Evolutionary conservation across 2,888 invertebrate species (phyloP).

Genomic region (Autographa pulchrina): DNA sequence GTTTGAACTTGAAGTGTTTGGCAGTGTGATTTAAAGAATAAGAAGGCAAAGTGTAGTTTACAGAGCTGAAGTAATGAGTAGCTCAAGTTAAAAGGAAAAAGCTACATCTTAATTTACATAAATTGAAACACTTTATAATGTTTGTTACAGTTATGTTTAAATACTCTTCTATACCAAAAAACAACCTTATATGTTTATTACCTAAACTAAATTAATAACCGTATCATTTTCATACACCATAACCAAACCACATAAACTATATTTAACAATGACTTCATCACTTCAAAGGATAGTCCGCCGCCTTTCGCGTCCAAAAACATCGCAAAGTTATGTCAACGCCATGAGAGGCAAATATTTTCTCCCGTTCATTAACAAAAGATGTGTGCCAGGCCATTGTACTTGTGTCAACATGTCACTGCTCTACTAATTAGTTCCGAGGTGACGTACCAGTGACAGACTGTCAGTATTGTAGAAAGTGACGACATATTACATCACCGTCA

Average conservation of each 20-base stretch:
- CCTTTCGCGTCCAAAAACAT: slow-evolving; percentile 23
- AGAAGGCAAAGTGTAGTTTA: too few species aligned
- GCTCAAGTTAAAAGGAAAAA: too few species aligned
- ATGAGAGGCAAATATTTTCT: slow-evolving; percentile 52
- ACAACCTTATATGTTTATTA: neutral
- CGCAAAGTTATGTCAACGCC: slow-evolving; percentile 37
- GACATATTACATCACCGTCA: slow-evolving; percentile 51
- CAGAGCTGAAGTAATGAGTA: too few species aligned
- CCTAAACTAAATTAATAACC: neutral
- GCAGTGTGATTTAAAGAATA: too few species aligned
- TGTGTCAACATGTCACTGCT: slow-evolving; percentile 55
- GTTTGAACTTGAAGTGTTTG: too few species aligned
- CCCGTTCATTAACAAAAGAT: slow-evolving; percentile 46
- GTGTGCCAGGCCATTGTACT: slow-evolving; percentile 51
- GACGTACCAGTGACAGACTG: slow-evolving; percentile 45
- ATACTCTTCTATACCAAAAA: too few species aligned
- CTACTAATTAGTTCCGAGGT: slow-evolving; percentile 58
- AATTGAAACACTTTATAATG: too few species aligned
- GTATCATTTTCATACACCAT: neutral
- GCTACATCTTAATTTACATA: too few species aligned
- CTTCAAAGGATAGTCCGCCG: slow-evolving; percentile 11
- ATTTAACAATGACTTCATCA: slow-evolving; percentile 37
- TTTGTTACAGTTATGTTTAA: too few species aligned
- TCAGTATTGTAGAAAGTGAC: slow-evolving; percentile 57
- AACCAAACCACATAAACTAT: slow-evolving; percentile 24